A percentile compares a stretch with the other conserved stretches of the same genome.
These are phyloP conservation scores for Lasioglossum zephyrum DNA, from an alignment of 2,888 invertebrate genomes.

Conservation along the genomic window DNA sequence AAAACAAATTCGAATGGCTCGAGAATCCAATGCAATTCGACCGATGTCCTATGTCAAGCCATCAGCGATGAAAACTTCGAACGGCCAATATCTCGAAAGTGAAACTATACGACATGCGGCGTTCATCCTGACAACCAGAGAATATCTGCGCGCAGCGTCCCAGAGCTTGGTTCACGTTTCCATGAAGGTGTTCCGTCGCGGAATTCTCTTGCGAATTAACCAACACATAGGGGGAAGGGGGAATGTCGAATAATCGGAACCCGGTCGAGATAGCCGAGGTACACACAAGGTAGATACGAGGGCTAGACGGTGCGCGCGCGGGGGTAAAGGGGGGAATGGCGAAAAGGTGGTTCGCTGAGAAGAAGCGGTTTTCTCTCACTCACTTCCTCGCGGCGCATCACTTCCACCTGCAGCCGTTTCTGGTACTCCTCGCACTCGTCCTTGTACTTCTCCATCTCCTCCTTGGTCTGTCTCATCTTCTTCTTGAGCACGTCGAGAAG, in stretches of 20 bases:
- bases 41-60: too few species aligned
- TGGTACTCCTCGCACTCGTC: constrained; percentile 98
- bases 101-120: too few species aligned
- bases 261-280: background rate
- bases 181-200: background rate
- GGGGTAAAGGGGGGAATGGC: background rate
- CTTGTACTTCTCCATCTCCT: constrained; percentile 99
- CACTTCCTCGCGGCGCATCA: constrained; percentile 99
- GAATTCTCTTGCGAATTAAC: background rate
- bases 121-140: too few species aligned
- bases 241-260: background rate
- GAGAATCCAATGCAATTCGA: too few species aligned
- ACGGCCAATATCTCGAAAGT: too few species aligned
- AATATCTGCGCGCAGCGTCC: background rate
- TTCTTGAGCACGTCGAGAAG: constrained; percentile 99
- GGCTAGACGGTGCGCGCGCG: background rate
- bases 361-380: constrained; percentile 84
- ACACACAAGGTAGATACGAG: background rate
- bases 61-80: too few species aligned
- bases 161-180: background rate
- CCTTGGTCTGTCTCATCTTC: constrained; percentile 99
- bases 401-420: constrained; percentile 97
- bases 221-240: background rate
- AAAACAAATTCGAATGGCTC: too few species aligned
- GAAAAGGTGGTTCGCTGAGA: constrained; percentile 19